A percentile compares a stretch with the other conserved stretches of the same genome.
These are phyloP conservation scores for Dendrolimus punctatus DNA, from an alignment of 1,140 invertebrate species.

Conservation along the genomic window DNA sequence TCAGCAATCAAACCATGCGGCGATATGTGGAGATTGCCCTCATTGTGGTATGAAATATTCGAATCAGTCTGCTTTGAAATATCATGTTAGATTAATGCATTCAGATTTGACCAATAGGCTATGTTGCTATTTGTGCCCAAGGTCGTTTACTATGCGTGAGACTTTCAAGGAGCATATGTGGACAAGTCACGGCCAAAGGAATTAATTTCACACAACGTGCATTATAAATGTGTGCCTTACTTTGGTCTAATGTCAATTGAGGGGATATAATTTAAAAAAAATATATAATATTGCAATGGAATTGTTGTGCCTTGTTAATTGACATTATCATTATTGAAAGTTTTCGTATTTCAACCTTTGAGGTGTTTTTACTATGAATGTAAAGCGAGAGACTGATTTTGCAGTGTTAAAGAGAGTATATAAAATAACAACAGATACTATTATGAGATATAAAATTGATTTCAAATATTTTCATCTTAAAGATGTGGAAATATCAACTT, in stretches of 20 bases:
- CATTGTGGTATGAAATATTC: slow-evolving; percentile 78
- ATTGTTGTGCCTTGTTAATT: slow-evolving; percentile 18
- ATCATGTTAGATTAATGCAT: slow-evolving; percentile 79
- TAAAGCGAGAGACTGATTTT: slow-evolving; percentile 1
- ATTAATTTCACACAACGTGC: slow-evolving; percentile 49
- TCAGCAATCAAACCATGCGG: slow-evolving; percentile 71
- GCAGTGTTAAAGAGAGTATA: too few relatives aligned
- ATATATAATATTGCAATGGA: slow-evolving; percentile 4
- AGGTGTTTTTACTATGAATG: background rate
- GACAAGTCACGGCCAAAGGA: slow-evolving; percentile 75
- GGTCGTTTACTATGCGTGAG: slow-evolving; percentile 76
- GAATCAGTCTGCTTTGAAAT: slow-evolving; percentile 79
- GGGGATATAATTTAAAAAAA: background rate
- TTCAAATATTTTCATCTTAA: too few relatives aligned
- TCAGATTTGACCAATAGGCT: slow-evolving; percentile 77
- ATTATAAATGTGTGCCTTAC: slow-evolving; percentile 33
- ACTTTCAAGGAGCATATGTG: slow-evolving; percentile 79
- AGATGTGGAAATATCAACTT: too few relatives aligned
- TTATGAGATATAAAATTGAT: too few relatives aligned
- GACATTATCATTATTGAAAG: background rate
- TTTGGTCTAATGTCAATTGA: slow-evolving; percentile 22
- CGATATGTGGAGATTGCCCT: slow-evolving; percentile 76
- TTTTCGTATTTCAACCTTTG: background rate
- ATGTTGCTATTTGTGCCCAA: slow-evolving; percentile 77
- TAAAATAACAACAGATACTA: too few relatives aligned